phyloP scores from a whole-genome alignment of 92 coral and sea anemone species.

The Umimayanthus kanabou region DNA sequence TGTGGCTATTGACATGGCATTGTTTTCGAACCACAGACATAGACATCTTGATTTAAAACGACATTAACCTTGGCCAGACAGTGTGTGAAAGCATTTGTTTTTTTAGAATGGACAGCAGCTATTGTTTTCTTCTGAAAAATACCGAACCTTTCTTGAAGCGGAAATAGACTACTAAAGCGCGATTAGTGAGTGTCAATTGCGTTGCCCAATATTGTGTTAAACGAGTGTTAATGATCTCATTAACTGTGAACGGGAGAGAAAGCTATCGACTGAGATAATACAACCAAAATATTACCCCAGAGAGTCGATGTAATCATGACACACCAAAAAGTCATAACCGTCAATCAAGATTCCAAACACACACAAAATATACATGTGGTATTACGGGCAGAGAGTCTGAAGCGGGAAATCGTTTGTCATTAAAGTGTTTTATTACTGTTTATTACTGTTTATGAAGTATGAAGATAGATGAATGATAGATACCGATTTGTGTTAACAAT shows the following conservation, averaged over 20 bases:
- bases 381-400: too few relatives aligned
- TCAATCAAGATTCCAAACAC: not conserved
- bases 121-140: slow-evolving; percentile 25
- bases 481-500: not conserved
- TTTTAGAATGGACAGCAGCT: not conserved
- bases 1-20: not conserved
- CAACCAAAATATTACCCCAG: not conserved
- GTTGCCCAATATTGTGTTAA: slow-evolving; percentile 27
- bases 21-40: not conserved
- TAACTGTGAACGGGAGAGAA: slow-evolving; percentile 27
- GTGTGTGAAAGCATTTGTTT: not conserved
- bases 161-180: not conserved
- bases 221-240: slow-evolving; percentile 36
- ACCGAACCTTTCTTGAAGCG: not conserved
- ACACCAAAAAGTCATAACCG: not conserved
- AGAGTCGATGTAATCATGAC: not conserved
- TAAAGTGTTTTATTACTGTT: not conserved
- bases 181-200: slow-evolving; percentile 10
- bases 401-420: not conserved
- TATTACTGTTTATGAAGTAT: not conserved
- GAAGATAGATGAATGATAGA: not conserved
- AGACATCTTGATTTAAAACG: not conserved
- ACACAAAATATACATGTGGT: too few relatives aligned
- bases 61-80: slow-evolving; percentile 4
- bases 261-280: not conserved